Percentiles rank a stretch among this genome's conserved stretches.
phyloP scores from a whole-genome alignment of 2,888 invertebrate genomes.

The Tachina lurida region DNA sequence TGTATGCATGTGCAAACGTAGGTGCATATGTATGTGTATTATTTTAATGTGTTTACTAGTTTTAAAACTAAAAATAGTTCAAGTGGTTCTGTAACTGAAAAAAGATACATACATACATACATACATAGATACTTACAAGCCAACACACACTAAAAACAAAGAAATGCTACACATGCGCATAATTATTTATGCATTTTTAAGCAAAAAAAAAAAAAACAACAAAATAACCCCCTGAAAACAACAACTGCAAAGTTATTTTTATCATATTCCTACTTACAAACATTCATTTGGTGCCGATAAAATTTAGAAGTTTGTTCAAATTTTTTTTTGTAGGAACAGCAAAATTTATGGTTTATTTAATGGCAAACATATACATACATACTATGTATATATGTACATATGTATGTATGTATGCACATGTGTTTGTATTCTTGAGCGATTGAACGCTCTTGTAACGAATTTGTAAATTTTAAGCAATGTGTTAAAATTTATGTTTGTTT shows the following conservation, averaged over 20 bases:
- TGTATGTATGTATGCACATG: neutral
- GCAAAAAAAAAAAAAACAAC: neutral
- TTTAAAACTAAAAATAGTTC: conserved; percentile 53
- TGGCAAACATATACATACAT: conserved; percentile 1
- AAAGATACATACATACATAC: neutral
- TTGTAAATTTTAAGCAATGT: neutral
- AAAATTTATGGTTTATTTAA: conserved; percentile 40
- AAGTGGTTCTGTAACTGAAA: conserved; percentile 53
- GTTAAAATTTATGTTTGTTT: neutral
- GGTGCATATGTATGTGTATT: neutral
- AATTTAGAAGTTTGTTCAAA: conserved; percentile 1
- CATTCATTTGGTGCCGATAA: conserved; percentile 10
- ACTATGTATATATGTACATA: neutral
- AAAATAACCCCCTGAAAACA: neutral
- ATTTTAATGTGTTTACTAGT: neutral
- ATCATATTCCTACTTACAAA: conserved; percentile 1
- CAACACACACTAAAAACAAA: neutral
- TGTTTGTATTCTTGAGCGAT: neutral
- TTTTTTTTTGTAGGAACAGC: conserved; percentile 5
- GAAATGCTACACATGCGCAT: conserved; percentile 63
- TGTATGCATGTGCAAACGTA: neutral
- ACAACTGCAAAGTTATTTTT: conserved; percentile 47
- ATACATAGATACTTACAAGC: neutral
- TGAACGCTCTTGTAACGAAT: neutral
- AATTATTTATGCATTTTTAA: conserved; percentile 44